Base-by-base conservation (phyloP, 2,888 invertebrate genomes). In the Drosophila borborema region DNA sequence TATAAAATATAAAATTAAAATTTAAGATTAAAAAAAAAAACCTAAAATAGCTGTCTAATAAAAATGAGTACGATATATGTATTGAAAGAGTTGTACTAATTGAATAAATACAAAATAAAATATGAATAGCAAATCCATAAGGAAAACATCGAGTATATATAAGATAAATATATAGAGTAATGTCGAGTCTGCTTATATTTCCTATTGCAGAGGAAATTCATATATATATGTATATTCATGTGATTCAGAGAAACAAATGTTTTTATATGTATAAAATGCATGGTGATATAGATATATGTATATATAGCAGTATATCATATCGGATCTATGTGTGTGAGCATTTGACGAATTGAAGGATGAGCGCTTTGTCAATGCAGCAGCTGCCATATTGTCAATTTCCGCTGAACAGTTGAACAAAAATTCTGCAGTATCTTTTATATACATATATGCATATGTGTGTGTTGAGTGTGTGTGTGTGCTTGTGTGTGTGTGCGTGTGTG, bases 381-480 rank as follows among this genome's bases (percentile, higher is more conserved):
- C 48, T 43, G 64, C 41, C 65, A 64, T 55, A 61, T 65, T 65
- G 73, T 23, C 74, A 59, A 54, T 38, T 23, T 36, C 16, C 53
- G 38, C 23, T 23, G 41, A 55, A 31, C 45, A 20, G 49, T 36
- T 61, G 18, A 51, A 64, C 60, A 66, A 75, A 71, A 66, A 48
- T 60, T 41, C 51, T 40, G 58, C 59, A 61, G 54, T 58, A 54
- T 49, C 58, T 41, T 55, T 51, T 38, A 54, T 58, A 45, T 64
- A 20, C 51, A 31, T n/a, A n/a, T 53, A 7, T 51, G 10, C 55
- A 23, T 23, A n/a, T 46, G 14, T 45, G 14, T 51, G 9, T 63
- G 38, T 45, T 46, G 9, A 51, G 16, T 40, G 54, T 7, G 28
- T 40, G 40, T 7, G 28, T 55, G 60, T 28, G 36, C 54, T 31